Conservation (phyloP, 2,888 invertebrate genomes). For the Leptodirus hochenwartii region DNA sequence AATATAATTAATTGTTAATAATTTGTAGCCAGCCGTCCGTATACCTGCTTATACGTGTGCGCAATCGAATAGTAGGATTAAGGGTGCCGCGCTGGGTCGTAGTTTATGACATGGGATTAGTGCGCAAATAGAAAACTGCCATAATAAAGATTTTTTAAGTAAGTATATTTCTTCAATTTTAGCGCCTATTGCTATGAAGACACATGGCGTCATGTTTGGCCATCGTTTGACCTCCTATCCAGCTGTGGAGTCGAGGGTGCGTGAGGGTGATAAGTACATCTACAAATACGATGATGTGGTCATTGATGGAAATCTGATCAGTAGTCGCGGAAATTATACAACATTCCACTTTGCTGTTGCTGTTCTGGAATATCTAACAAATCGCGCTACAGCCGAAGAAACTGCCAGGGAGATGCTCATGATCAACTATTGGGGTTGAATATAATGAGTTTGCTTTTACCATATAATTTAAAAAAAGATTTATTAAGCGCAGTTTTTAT, state of each 20-base stretch:
- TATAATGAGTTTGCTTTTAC: no score
- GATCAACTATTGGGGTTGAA: no score
- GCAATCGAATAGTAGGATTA: no score
- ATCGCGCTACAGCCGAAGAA: constrained; percentile 44
- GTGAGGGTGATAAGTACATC: constrained; percentile 14
- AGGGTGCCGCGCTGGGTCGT: no score
- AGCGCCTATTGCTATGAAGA: constrained; percentile 14
- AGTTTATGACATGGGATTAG: no score
- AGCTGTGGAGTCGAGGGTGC: constrained; percentile 12
- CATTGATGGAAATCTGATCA: constrained; percentile 44
- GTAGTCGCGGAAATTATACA: constrained; percentile 80
- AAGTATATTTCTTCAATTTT: constrained; percentile 8
- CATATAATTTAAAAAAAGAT: no score
- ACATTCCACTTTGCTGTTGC: constrained; percentile 74
- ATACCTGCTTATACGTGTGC: no score
- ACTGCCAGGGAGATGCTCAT: constrained; percentile 53
- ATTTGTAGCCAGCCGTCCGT: no score
- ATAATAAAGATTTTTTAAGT: no score
- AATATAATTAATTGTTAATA: no score
- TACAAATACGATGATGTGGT: constrained; percentile 21
- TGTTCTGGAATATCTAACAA: constrained; percentile 54
- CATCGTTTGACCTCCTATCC: constrained; percentile 13
- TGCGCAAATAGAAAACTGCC: no score
- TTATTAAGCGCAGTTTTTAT: no score
- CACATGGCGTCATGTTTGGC: constrained; percentile 13